phyloP scores from a whole-genome alignment of 2,888 invertebrate species.

The Clostera curtula region DNA sequence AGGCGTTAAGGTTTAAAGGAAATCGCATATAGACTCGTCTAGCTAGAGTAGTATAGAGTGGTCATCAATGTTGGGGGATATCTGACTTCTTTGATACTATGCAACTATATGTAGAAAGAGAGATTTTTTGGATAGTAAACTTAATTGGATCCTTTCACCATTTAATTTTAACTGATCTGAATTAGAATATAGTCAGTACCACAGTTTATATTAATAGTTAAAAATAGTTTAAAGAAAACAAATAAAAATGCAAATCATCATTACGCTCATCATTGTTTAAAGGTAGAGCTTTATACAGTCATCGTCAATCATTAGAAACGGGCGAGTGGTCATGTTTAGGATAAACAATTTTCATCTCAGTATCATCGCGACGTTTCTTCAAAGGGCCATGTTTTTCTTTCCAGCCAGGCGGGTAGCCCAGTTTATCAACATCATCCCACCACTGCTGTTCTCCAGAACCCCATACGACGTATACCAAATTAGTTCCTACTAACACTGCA shows the following conservation, averaged over 20 bases:
- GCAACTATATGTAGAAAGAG: no score
- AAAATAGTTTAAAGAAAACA: neutral
- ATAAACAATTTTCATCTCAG: conserved; percentile 50
- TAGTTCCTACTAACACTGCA: conserved; percentile 78
- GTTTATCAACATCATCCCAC: conserved; percentile 80
- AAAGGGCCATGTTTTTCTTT: conserved; percentile 56
- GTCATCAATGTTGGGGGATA: no score
- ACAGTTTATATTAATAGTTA: no score
- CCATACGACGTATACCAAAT: conserved; percentile 79
- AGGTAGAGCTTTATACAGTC: neutral
- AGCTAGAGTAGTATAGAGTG: no score
- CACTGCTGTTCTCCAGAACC: conserved; percentile 85
- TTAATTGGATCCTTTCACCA: no score
- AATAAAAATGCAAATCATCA: neutral
- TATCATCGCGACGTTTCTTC: conserved; percentile 29
- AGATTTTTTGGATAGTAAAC: no score
- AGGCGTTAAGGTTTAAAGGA: no score
- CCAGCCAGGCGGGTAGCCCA: conserved; percentile 57
- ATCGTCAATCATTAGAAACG: conserved; percentile 30
- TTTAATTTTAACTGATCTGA: no score
- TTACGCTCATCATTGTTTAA: neutral
- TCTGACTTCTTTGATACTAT: no score
- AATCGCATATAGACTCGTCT: no score
- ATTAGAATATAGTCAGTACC: no score
- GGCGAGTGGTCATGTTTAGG: conserved; percentile 62